Conservation (phyloP, 1,140 invertebrate genomes). For the Dermatophagoides farinae region DNA sequence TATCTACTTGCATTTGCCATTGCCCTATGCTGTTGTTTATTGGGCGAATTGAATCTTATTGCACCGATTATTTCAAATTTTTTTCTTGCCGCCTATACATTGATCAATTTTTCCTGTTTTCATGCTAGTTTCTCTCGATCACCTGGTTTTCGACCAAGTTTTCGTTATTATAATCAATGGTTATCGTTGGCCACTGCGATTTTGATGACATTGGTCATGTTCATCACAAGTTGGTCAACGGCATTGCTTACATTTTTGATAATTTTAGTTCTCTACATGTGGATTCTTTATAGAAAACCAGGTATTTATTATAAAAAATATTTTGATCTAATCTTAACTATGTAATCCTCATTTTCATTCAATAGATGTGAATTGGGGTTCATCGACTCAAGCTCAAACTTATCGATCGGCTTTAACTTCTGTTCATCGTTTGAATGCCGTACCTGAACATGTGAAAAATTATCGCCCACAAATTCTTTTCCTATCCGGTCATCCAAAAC, state of each 20-base stretch:
- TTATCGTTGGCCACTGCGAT: slow-evolving; percentile 31
- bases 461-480: slow-evolving; percentile 38
- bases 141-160: slow-evolving; percentile 30
- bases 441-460: slow-evolving; percentile 40
- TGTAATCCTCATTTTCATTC: not conserved
- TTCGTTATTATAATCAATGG: slow-evolving; percentile 37
- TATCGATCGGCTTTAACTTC: slow-evolving; percentile 34
- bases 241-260: slow-evolving; percentile 31
- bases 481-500: slow-evolving; percentile 31
- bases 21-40: slow-evolving; percentile 59
- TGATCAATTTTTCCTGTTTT: slow-evolving; percentile 88
- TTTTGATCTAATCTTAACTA: not conserved
- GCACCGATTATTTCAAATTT: slow-evolving; percentile 95
- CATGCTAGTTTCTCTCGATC: slow-evolving; percentile 61
- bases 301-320: slow-evolving; percentile 21
- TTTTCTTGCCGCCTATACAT: slow-evolving; percentile 84
- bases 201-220: slow-evolving; percentile 35
- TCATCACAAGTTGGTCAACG: slow-evolving; percentile 35
- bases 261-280: slow-evolving; percentile 28
- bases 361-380: slow-evolving; percentile 42
- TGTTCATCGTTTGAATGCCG: slow-evolving; percentile 30
- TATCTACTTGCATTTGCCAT: slow-evolving; percentile 78
- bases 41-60: slow-evolving; percentile 63
- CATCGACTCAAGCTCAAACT: slow-evolving; percentile 41
- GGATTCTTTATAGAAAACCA: slow-evolving; percentile 30